These are phyloP conservation scores for Schizothorax lantsangensis DNA, from an alignment of 2,797 vertebrate genomes.

Conservation along the genomic window DNA sequence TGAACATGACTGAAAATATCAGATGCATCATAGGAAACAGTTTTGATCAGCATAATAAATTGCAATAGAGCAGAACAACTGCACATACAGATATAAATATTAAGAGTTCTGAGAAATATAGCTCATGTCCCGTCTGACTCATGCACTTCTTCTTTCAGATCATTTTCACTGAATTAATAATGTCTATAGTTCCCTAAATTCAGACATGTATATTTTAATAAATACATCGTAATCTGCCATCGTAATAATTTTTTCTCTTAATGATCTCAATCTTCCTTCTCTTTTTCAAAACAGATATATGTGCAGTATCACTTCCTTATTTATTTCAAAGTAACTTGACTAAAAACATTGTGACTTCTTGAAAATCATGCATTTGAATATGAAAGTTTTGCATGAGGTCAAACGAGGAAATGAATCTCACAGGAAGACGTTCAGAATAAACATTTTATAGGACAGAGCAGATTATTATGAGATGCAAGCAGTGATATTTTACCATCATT, in stretches of 20 bases:
- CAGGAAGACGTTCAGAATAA: neutral
- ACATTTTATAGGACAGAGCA: neutral
- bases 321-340: neutral
- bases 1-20: neutral
- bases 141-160: constrained; percentile 10
- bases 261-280: neutral
- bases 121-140: neutral
- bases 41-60: neutral
- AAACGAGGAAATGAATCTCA: neutral
- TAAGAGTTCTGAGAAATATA: neutral
- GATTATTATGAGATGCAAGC: neutral
- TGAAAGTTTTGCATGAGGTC: neutral
- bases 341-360: neutral
- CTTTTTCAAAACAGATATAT: neutral
- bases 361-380: neutral
- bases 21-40: neutral
- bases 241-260: neutral
- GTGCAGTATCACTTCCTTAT: neutral
- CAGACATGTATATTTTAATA: neutral
- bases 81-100: neutral
- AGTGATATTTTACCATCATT: neutral
- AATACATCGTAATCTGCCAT: neutral
- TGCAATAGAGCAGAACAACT: neutral
- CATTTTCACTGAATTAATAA: neutral
- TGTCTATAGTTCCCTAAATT: neutral